Evolutionary conservation across 1,140 invertebrate species (phyloP).

Genomic region (Macrobrachium nipponense): DNA sequence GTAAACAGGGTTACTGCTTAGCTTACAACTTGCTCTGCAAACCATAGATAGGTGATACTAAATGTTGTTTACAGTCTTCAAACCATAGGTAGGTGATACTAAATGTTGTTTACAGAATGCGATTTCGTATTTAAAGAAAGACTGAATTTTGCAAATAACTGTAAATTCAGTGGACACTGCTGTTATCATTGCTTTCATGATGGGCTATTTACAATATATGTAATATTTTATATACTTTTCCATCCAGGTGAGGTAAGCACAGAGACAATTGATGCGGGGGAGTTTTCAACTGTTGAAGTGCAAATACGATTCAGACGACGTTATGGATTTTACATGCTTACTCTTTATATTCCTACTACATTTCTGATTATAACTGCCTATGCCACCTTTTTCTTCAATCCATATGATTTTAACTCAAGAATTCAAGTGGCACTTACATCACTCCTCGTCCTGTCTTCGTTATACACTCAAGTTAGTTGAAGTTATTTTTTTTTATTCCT

Average conservation of each 20-base stretch:
- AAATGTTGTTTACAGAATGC: no score
- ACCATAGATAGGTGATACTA: no score
- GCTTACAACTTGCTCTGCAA: no score
- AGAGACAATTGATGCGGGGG: background rate
- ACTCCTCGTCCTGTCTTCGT: conserved; percentile 43
- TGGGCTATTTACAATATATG: background rate
- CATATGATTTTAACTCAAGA: conserved; percentile 49
- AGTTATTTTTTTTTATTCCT: background rate
- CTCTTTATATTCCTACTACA: conserved; percentile 48
- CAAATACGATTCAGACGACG: conserved; percentile 45
- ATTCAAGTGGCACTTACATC: conserved; percentile 44
- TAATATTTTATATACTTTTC: background rate
- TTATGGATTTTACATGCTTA: conserved; percentile 53
- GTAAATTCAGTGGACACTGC: background rate
- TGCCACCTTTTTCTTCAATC: conserved; percentile 45
- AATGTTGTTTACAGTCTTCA: no score
- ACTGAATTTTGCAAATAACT: background rate
- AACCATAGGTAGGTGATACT: no score
- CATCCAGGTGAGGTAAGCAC: conserved; percentile 23
- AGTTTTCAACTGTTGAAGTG: conserved; percentile 38
- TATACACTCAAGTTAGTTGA: conserved; percentile 38
- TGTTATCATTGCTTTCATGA: background rate
- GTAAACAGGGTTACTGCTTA: no score
- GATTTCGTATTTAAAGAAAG: no score
- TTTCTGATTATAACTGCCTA: conserved; percentile 47